Percentiles rank a stretch among this genome's conserved stretches.
phyloP scores from a whole-genome alignment of 2,797 vertebrate genomes.

The Momotus momota region DNA sequence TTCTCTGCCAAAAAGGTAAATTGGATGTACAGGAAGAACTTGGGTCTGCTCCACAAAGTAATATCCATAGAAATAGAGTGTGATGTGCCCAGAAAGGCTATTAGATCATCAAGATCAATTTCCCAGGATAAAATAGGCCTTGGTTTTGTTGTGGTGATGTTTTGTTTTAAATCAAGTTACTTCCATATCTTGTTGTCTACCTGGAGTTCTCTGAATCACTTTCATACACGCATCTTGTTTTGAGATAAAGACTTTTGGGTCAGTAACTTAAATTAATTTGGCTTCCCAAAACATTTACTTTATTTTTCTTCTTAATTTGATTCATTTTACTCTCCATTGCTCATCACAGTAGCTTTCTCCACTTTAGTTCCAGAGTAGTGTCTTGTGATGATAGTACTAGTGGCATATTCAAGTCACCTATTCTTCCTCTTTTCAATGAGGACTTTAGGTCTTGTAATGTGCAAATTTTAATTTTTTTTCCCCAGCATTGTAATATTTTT shows the following conservation, averaged over 20 bases:
- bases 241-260: background rate
- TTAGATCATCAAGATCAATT: background rate
- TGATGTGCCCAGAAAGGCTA: background rate
- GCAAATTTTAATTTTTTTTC: background rate
- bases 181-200: background rate
- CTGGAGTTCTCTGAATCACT: background rate
- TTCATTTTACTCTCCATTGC: background rate
- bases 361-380: background rate
- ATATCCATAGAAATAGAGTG: background rate
- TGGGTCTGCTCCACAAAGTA: background rate
- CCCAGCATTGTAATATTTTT: background rate
- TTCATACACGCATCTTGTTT: background rate
- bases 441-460: background rate
- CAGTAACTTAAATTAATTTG: background rate
- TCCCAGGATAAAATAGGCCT: background rate
- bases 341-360: background rate
- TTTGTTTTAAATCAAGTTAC: background rate
- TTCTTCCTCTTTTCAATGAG: background rate
- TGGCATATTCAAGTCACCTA: background rate
- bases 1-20: conserved; percentile 38
- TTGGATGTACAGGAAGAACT: background rate
- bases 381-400: background rate
- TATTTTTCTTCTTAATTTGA: background rate
- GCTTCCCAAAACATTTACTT: background rate
- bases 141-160: background rate